Percentiles rank a stretch among this genome's conserved stretches.
These are phyloP conservation scores for Tetragonula clypearis DNA, from an alignment of 1,140 invertebrate species.

Conservation along the genomic window DNA sequence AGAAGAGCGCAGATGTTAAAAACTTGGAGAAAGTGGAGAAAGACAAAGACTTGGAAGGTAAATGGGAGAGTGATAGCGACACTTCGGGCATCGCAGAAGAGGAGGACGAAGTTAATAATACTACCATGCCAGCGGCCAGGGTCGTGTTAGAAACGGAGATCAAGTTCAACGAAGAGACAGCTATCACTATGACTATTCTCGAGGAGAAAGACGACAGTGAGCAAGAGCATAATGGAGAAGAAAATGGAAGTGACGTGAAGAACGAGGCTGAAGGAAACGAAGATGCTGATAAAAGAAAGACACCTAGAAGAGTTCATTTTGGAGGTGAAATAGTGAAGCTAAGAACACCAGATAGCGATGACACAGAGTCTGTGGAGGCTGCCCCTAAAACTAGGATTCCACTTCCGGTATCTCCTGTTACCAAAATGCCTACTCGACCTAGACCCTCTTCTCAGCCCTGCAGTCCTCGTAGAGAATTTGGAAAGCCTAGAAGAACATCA, in stretches of 20 bases:
- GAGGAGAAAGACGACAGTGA: constrained; percentile 83
- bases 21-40: constrained; percentile 40
- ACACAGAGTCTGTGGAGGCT: constrained; percentile 64
- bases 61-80: constrained; percentile 70
- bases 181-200: constrained; percentile 90
- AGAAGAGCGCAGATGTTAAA: not conserved
- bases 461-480: constrained; percentile 57
- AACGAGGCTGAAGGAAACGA: constrained; percentile 80
- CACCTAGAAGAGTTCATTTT: constrained; percentile 86
- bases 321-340: constrained; percentile 92
- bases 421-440: constrained; percentile 69
- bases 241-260: constrained; percentile 74
- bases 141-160: constrained; percentile 91
- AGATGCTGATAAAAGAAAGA: constrained; percentile 39
- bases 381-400: constrained; percentile 73
- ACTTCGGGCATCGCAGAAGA: constrained; percentile 64
- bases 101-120: constrained; percentile 50
- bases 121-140: constrained; percentile 76
- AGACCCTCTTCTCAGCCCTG: constrained; percentile 68
- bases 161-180: constrained; percentile 88
- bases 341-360: constrained; percentile 90
- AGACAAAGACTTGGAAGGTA: constrained; percentile 42
- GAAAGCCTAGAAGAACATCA: not conserved
- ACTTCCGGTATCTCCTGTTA: constrained; percentile 77
- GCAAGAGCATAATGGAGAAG: constrained; percentile 70